Conservation (phyloP, 2,113 vertebrate species). For the Glareola pratincola region DNA sequence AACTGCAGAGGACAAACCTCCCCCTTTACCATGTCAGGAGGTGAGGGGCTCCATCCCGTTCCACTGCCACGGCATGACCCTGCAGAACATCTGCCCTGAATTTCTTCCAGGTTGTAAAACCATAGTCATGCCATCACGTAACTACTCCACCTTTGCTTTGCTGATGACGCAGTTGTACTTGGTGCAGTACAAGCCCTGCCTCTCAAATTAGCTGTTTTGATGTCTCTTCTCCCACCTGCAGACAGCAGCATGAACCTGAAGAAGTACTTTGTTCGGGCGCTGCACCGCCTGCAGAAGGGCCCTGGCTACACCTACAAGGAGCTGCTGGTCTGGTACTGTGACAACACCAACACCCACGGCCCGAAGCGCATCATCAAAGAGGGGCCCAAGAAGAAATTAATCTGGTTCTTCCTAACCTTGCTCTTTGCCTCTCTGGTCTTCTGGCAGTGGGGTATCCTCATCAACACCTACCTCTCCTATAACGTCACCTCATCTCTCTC, state of each 20-base stretch:
- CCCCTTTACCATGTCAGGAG: background rate
- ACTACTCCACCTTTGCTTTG: background rate
- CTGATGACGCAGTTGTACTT: accelerated
- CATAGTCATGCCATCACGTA: accelerated
- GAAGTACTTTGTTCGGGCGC: constrained; percentile 69
- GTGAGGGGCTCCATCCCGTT: accelerated
- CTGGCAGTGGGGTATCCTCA: constrained; percentile 82
- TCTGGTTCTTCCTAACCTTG: constrained; percentile 80
- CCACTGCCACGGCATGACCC: accelerated
- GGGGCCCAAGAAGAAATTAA: constrained; percentile 80
- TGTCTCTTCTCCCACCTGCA: background rate
- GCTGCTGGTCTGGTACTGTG: constrained; percentile 83
- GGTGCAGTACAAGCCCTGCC: background rate
- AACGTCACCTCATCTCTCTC: constrained; percentile 76
- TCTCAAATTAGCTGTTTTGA: background rate
- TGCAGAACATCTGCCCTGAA: background rate
- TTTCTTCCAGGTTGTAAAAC: background rate
- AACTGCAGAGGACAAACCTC: background rate
- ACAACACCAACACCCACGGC: constrained; percentile 84
- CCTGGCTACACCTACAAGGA: constrained; percentile 81
- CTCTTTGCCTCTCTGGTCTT: constrained; percentile 77
- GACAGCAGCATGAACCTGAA: constrained; percentile 67
- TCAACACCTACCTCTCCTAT: constrained; percentile 79
- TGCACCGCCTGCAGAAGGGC: constrained; percentile 83
- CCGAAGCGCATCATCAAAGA: constrained; percentile 82